These are phyloP conservation scores for Calliopsis andreniformis DNA, from an alignment of 1,140 invertebrate genomes.

Conservation along the genomic window DNA sequence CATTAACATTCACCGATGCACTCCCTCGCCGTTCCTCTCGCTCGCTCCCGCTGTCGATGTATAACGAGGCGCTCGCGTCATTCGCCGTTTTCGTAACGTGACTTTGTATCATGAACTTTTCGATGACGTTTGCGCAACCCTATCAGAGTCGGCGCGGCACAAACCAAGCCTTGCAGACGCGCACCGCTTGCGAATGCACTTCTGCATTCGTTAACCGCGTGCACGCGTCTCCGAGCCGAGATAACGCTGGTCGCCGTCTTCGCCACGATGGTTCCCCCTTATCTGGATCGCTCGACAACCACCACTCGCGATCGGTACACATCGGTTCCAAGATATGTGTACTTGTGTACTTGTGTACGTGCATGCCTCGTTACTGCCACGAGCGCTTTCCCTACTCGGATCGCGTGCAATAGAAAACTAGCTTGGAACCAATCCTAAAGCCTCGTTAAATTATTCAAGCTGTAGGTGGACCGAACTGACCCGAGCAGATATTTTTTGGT, in stretches of 20 bases:
- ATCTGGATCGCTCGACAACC: no score
- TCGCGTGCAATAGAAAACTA: no score
- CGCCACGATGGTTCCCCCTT: slow-evolving; percentile 33
- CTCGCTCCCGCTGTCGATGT: slow-evolving; percentile 20
- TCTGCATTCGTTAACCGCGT: slow-evolving; percentile 28
- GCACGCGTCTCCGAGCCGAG: slow-evolving; percentile 29
- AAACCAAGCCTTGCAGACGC: slow-evolving; percentile 58
- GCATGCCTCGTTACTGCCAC: no score
- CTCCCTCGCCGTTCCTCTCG: slow-evolving; percentile 40
- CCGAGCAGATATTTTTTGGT: no score
- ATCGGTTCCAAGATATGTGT: no score
- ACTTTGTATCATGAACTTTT: slow-evolving; percentile 82
- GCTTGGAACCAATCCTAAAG: no score
- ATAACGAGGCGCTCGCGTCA: slow-evolving; percentile 51
- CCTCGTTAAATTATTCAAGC: no score
- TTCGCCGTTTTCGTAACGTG: slow-evolving; percentile 78
- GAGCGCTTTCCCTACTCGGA: no score
- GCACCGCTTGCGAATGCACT: slow-evolving; percentile 42
- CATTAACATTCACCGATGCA: slow-evolving; percentile 68
- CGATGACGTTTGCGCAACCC: slow-evolving; percentile 78
- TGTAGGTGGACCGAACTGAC: no score
- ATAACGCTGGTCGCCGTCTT: slow-evolving; percentile 32
- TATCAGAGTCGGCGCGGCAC: slow-evolving; percentile 63
- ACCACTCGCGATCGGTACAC: no score
- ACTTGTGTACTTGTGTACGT: no score